Evolutionary conservation across 2,113 vertebrate genomes (phyloP).

Genomic region (Forbesichthys papilliferus): DNA sequence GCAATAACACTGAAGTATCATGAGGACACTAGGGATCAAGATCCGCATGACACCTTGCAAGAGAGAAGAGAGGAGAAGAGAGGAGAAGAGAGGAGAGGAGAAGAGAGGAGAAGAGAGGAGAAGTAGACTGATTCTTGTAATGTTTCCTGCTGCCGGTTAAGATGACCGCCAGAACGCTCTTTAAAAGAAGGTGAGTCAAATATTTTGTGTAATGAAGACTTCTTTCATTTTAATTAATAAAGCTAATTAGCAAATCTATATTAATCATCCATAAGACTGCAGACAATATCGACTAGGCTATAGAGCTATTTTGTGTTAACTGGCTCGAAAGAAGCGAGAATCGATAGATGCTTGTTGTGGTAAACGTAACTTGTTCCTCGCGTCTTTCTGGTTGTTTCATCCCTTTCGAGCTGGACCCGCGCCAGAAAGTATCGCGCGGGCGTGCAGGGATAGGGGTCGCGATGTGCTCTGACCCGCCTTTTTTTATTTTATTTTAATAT

Average conservation of each 20-base stretch:
- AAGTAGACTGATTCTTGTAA: constrained; percentile 61
- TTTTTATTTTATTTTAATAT: not conserved
- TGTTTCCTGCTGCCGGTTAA: constrained; percentile 87
- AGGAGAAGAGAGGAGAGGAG: constrained; percentile 23
- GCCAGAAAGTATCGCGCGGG: no score
- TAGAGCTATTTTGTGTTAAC: no score
- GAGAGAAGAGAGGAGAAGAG: constrained; percentile 19
- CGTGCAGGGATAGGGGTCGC: no score
- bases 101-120: constrained; percentile 24
- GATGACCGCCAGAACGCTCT: constrained; percentile 81
- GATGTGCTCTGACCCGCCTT: no score
- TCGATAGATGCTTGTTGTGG: no score
- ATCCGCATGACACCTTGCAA: not conserved
- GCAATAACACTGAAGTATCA: not conserved
- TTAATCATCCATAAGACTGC: not conserved
- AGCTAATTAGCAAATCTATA: not conserved
- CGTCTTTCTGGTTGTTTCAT: no score
- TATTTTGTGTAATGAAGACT: constrained; percentile 89
- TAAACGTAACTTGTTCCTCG: no score
- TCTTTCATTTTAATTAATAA: not conserved
- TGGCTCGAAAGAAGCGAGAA: no score
- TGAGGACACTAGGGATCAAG: not conserved
- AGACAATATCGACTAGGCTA: no score
- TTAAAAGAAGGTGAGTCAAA: constrained; percentile 96
- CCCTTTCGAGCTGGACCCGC: no score